Conservation (phyloP, 2,888 invertebrate species). For the Trileptium ribeirensis region DNA sequence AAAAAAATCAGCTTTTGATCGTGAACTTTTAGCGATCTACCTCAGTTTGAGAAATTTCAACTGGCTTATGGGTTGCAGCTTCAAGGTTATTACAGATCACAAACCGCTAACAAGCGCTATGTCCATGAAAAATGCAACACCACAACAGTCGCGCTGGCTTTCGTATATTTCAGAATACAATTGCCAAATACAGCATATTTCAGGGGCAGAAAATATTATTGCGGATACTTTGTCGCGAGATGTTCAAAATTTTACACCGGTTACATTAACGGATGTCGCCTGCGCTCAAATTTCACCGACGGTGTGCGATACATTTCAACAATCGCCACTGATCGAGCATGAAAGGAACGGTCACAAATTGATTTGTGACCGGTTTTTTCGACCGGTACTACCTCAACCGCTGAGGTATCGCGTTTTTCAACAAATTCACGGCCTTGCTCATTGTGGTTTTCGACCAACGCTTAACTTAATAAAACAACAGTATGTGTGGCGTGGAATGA, state of each 20-base stretch:
- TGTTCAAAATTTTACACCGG: too few species aligned
- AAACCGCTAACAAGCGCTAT: background rate
- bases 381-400: too few species aligned
- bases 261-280: too few species aligned
- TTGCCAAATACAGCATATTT: background rate
- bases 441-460: background rate
- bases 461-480: too few species aligned
- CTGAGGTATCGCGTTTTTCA: too few species aligned
- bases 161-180: background rate
- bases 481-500: too few species aligned
- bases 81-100: background rate
- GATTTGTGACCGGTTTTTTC: too few species aligned
- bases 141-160: background rate
- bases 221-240: background rate
- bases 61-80: background rate
- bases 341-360: too few species aligned
- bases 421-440: too few species aligned
- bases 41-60: background rate
- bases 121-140: conserved; percentile 2
- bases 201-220: background rate
- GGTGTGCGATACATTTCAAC: too few species aligned
- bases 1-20: conserved; percentile 8
- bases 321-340: too few species aligned
- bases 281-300: too few species aligned
- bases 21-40: conserved; percentile 5